These are phyloP conservation scores for Lithophane leautieri DNA, from an alignment of 2,888 invertebrate genomes.

Conservation along the genomic window DNA sequence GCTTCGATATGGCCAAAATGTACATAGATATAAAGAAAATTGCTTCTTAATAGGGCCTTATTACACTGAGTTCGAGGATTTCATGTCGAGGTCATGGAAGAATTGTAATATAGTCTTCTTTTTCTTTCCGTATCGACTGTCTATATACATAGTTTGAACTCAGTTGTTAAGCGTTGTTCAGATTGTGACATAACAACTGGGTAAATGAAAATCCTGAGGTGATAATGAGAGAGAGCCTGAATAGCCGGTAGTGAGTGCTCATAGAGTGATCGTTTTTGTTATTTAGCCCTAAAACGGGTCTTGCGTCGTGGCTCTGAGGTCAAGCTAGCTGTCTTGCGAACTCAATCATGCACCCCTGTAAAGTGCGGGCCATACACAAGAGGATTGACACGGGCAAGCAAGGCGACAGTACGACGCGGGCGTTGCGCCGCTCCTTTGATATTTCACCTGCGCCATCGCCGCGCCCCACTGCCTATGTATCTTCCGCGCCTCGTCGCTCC, in stretches of 20 bases:
- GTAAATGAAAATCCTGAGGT: not conserved
- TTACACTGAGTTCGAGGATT: not conserved
- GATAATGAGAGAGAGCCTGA: not conserved
- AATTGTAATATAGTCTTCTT: not conserved
- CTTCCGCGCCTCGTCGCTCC: too few species aligned
- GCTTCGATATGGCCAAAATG: conserved; percentile 2
- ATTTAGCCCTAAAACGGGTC: not conserved
- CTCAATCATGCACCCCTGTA: not conserved
- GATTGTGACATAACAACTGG: not conserved
- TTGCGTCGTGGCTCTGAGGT: not conserved
- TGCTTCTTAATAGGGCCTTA: not conserved
- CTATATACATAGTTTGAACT: not conserved
- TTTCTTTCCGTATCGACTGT: not conserved
- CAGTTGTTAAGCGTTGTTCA: not conserved
- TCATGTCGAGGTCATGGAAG: not conserved
- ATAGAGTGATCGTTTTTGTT: not conserved
- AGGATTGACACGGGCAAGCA: too few species aligned
- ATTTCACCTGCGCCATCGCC: too few species aligned
- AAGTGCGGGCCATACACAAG: too few species aligned
- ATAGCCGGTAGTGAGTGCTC: not conserved
- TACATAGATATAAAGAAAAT: not conserved
- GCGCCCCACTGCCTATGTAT: too few species aligned
- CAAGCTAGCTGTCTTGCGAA: too few species aligned
- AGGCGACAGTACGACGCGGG: too few species aligned
- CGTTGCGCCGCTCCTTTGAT: too few species aligned